phyloP scores from a whole-genome alignment of 2,888 invertebrate species.

The Scotopteryx bipunctaria region DNA sequence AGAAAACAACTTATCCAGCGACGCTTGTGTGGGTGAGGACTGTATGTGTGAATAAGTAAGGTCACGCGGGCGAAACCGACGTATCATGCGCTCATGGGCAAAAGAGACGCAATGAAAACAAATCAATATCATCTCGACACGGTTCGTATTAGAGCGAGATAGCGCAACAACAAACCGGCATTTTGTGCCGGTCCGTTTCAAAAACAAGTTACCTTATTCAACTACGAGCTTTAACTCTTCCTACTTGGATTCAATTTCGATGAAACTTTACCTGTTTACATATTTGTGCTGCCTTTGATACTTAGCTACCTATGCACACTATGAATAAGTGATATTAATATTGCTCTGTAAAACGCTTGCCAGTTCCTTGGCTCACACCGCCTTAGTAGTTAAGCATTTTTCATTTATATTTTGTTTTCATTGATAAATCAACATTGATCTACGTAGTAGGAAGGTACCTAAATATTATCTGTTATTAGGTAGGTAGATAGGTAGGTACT shows the following conservation, averaged over 20 bases:
- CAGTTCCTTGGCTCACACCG: not conserved
- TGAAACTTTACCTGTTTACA: constrained; percentile 48
- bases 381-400: not conserved
- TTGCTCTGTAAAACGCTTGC: not conserved
- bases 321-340: too few relatives aligned
- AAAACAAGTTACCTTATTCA: constrained; percentile 30
- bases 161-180: constrained; percentile 81
- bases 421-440: too few relatives aligned
- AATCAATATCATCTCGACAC: constrained; percentile 78
- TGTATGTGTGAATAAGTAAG: constrained; percentile 76
- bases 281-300: constrained; percentile 30
- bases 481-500: too few relatives aligned
- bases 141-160: constrained; percentile 74
- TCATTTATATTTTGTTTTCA: constrained; percentile 11
- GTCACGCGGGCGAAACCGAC: constrained; percentile 69
- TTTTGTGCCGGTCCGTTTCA: constrained; percentile 67
- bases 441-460: too few relatives aligned
- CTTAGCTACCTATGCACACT: too few relatives aligned
- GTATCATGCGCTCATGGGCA: constrained; percentile 60
- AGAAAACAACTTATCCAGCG: constrained; percentile 73
- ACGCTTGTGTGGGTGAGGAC: constrained; percentile 49
- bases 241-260: constrained; percentile 45
- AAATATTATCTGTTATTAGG: too few relatives aligned
- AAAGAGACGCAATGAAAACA: constrained; percentile 83
- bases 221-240: constrained; percentile 54